phyloP scores from a whole-genome alignment of 2,888 invertebrate genomes.

The Cynaeus angustus region DNA sequence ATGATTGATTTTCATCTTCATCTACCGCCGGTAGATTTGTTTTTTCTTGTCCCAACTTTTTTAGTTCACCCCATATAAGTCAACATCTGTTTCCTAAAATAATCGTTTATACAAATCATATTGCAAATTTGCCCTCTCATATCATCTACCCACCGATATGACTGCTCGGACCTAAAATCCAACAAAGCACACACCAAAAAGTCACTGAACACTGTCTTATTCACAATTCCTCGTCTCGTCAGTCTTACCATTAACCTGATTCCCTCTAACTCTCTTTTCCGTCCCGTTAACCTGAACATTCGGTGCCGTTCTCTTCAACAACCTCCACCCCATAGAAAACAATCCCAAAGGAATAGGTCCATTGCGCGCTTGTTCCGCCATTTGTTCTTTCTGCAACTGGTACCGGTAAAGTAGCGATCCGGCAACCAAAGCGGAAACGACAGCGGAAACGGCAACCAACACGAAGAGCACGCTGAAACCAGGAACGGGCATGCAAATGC shows the following conservation, averaged over 20 bases:
- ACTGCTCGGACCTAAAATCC: conserved; percentile 1
- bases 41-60: too few species aligned
- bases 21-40: too few species aligned
- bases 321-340: conserved; percentile 81
- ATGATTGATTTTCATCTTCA: too few species aligned
- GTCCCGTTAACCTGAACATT: conserved; percentile 38
- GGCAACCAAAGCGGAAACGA: conserved; percentile 90
- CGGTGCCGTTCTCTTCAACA: conserved; percentile 73
- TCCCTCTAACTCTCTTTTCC: conserved; percentile 47
- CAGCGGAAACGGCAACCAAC: conserved; percentile 89
- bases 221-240: conserved; percentile 51
- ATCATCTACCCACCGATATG: conserved; percentile 35
- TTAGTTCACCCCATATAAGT: neutral
- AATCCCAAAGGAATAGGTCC: conserved; percentile 77
- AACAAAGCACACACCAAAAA: neutral
- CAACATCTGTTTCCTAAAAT: neutral
- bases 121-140: conserved; percentile 59
- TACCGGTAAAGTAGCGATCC: conserved; percentile 74
- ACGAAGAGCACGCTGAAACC: conserved; percentile 93
- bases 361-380: conserved; percentile 73
- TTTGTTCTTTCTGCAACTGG: conserved; percentile 83
- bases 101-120: conserved; percentile 53
- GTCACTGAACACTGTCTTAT: conserved; percentile 5
- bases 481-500: conserved; percentile 92
- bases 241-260: conserved; percentile 56